Evolutionary conservation across 1,140 invertebrate genomes (phyloP).

Genomic region (Grapholita molesta): DNA sequence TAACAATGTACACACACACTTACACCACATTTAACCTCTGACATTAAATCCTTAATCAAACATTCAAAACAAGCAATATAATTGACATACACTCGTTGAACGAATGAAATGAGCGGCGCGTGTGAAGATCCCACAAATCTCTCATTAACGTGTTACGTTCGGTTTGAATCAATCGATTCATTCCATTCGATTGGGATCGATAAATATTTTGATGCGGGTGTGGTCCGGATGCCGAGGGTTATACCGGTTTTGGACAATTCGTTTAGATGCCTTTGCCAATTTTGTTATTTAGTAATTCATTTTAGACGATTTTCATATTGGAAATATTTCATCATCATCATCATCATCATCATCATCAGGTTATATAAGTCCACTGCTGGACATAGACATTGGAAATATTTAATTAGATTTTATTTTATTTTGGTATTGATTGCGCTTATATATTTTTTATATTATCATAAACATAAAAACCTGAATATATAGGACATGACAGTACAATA

Average conservation of each 20-base stretch:
- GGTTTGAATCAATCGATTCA: conserved; percentile 26
- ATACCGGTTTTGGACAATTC: neutral
- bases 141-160: conserved; percentile 21
- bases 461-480: no score
- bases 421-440: no score
- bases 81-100: conserved; percentile 1
- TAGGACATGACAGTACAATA: no score
- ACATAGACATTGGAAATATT: no score
- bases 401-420: no score
- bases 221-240: conserved; percentile 14
- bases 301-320: no score
- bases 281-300: neutral
- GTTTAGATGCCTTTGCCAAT: neutral
- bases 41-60: conserved; percentile 10
- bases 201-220: conserved; percentile 23
- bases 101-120: conserved; percentile 1
- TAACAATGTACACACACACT: neutral
- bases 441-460: no score
- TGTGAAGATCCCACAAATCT: conserved; percentile 20
- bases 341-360: no score
- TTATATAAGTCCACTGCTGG: no score
- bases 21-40: neutral
- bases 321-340: no score
- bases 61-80: conserved; percentile 13
- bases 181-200: conserved; percentile 15